These are phyloP conservation scores for Lamellibrachia luymesi DNA, from an alignment of 1,140 invertebrate species.

Conservation along the genomic window DNA sequence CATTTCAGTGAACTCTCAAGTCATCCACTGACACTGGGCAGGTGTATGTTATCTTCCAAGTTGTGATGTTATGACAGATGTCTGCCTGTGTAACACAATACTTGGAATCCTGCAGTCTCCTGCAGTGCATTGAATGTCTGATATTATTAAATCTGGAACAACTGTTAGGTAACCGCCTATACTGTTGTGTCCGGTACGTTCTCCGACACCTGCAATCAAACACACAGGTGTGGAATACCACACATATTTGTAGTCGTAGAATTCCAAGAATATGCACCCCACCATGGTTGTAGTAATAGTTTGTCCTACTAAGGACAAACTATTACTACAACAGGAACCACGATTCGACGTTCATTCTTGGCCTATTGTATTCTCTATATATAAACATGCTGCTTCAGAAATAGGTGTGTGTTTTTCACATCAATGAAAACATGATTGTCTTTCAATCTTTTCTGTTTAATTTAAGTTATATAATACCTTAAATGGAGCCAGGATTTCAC, in stretches of 20 bases:
- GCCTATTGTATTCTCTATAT: too few relatives aligned
- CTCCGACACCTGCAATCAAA: neutral
- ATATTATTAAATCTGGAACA: neutral
- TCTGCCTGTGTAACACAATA: neutral
- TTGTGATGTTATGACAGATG: neutral
- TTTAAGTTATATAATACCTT: too few relatives aligned
- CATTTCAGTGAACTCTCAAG: neutral
- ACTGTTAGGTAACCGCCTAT: neutral
- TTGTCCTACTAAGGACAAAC: neutral
- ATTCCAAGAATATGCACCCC: neutral
- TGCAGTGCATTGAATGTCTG: neutral
- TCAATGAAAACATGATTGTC: too few relatives aligned
- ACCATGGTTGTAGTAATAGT: neutral
- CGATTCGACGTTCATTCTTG: too few relatives aligned
- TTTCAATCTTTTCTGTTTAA: too few relatives aligned
- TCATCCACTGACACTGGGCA: neutral
- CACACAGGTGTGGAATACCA: neutral
- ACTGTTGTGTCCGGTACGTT: neutral
- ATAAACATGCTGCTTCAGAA: too few relatives aligned
- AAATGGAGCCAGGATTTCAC: too few relatives aligned
- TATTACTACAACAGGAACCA: too few relatives aligned
- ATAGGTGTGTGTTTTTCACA: too few relatives aligned
- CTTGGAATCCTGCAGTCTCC: neutral
- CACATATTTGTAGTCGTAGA: neutral
- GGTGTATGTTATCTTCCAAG: neutral